Evolutionary conservation across 2,797 vertebrate genomes (phyloP), one percentile per base, ranked within the genome.

Genomic region (Pogoniulus pusillus): DNA sequence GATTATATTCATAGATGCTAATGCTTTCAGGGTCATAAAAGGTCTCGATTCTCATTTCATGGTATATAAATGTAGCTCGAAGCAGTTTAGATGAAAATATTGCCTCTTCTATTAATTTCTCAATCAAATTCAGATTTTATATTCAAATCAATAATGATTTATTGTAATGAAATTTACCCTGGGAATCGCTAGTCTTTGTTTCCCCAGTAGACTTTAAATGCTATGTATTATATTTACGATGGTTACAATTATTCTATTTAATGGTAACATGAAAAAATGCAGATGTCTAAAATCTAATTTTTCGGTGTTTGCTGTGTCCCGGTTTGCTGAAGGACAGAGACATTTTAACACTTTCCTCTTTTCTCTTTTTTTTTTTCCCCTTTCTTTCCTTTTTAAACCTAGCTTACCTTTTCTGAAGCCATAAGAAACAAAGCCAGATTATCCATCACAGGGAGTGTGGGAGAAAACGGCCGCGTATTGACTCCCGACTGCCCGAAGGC

Each of bases 371-470:
- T 41, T 37, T 65, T 17, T 37, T 35, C 22, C 29, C 14, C n/a
- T 30, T 30, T n/a, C 82, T 82, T 71, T 77, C 96, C 88, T 91
- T 89, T 94, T 76, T 85, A 70, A 94, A 96, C 94, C 81, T 94
- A 99, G 99, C 98, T 99, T 98, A 98, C 98, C 96, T 99, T 99
- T 98, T 99, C 98, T 94, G 98, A 99, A 99, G 99, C 99, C 98
- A 99, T 99, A 98, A 98, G 99, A 98, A 99, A 99, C 98, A 99
- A 99, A 98, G 98, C 99, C 98, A 98, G 99, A 97, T 97, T 99
- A 97, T 99, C 99, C 97, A 99, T 99, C 98, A 99, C 99, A 76
- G 98, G 99, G 96, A 99, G 99, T 59, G 98, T 99, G 94, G 98
- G 99, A 97, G 98, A 99, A 95, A 99, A 99, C 6, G 99, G 99